Conservation (phyloP, 1,140 invertebrate species). For the Drosophila novamexicana region DNA sequence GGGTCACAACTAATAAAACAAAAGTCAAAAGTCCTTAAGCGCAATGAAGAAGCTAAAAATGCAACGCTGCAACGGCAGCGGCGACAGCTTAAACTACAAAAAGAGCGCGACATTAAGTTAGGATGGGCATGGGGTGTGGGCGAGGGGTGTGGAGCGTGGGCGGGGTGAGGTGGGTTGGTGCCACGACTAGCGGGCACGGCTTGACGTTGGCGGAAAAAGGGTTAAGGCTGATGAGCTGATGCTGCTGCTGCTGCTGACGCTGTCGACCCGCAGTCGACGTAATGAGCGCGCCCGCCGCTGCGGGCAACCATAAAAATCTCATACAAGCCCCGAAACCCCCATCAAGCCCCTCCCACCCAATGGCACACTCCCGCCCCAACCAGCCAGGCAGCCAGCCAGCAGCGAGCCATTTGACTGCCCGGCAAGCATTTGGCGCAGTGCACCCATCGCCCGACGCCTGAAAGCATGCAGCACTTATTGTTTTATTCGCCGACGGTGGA, state of each 20-base stretch:
- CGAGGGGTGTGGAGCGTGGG: not conserved
- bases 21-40: conserved; percentile 84
- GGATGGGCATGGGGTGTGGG: not conserved
- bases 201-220: conserved; percentile 48
- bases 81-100: conserved; percentile 73
- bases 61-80: conserved; percentile 58
- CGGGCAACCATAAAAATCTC: conserved; percentile 79
- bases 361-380: not conserved
- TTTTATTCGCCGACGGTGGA: conserved; percentile 66
- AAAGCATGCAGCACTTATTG: conserved; percentile 81
- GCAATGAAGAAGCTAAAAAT: conserved; percentile 83
- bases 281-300: conserved; percentile 72
- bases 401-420: conserved; percentile 68
- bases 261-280: conserved; percentile 46
- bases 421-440: conserved; percentile 74
- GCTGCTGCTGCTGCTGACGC: conserved; percentile 22
- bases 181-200: conserved; percentile 9
- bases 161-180: not conserved
- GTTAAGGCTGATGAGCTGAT: conserved; percentile 75
- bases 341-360: not conserved
- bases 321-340: conserved; percentile 9
- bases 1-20: conserved; percentile 82
- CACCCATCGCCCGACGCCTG: conserved; percentile 52
- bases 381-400: not conserved
- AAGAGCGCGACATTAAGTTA: conserved; percentile 41